Conservation (phyloP, 2,797 vertebrate species). For the Netta rufina region DNA sequence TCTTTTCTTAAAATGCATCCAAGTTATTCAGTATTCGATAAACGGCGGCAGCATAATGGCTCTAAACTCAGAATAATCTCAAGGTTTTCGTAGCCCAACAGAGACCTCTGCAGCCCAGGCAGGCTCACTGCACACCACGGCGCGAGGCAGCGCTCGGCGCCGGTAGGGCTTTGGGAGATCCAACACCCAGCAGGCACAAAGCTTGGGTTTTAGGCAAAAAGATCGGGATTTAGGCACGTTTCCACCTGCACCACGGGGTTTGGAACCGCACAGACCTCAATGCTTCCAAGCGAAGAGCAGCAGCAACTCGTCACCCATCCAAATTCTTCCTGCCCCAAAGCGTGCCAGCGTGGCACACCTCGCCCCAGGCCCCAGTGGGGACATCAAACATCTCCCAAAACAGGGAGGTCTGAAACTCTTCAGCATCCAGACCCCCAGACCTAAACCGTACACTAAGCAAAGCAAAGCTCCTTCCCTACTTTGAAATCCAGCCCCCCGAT, state of each 20-base stretch:
- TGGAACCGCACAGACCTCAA: accelerated
- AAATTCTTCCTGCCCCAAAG: not conserved
- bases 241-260: not conserved
- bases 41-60: not conserved
- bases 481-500: not conserved
- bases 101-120: conserved; percentile 29
- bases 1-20: accelerated
- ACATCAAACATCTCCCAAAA: accelerated
- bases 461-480: not conserved
- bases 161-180: accelerated
- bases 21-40: not conserved
- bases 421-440: not conserved
- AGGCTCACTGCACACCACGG: not conserved
- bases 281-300: accelerated
- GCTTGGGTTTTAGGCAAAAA: accelerated
- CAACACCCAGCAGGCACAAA: not conserved
- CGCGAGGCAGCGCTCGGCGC: accelerated
- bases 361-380: not conserved
- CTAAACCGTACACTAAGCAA: accelerated
- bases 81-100: not conserved
- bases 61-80: too few relatives aligned
- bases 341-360: not conserved
- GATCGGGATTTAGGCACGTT: accelerated
- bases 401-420: accelerated
- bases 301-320: not conserved